Conservation (phyloP, 2,888 invertebrate genomes). For the Emmelina monodactyla region DNA sequence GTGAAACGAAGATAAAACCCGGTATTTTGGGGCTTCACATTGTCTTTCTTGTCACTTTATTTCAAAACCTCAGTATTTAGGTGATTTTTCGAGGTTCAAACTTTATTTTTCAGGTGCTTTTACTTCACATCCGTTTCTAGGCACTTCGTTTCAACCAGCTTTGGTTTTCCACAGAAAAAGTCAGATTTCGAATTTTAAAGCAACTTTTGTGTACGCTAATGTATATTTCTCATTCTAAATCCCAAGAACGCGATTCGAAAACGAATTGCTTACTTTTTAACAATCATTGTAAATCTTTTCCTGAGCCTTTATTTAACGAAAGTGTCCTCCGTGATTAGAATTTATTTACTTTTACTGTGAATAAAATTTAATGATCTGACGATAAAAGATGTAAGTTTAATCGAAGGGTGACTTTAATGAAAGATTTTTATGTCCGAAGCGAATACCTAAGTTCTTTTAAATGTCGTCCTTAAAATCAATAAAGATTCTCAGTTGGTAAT, state of each 20-base stretch:
- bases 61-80: too few relatives aligned
- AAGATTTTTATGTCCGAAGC: slow-evolving; percentile 43
- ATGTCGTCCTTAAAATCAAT: slow-evolving; percentile 57
- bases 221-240: too few relatives aligned
- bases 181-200: too few relatives aligned
- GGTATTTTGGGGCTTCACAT: too few relatives aligned
- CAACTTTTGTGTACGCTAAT: too few relatives aligned
- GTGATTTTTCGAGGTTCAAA: too few relatives aligned
- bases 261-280: background rate
- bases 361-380: slow-evolving; percentile 1
- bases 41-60: too few relatives aligned
- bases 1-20: too few relatives aligned
- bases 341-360: slow-evolving; percentile 1
- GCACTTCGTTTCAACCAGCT: too few relatives aligned
- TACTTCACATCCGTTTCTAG: too few relatives aligned
- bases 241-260: background rate
- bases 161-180: too few relatives aligned
- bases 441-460: slow-evolving; percentile 53
- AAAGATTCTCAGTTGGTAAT: slow-evolving; percentile 54
- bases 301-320: background rate
- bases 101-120: too few relatives aligned
- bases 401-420: background rate
- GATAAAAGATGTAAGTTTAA: slow-evolving; percentile 1
- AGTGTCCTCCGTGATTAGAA: slow-evolving; percentile 1
- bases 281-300: slow-evolving; percentile 1